Evolutionary conservation across 2,113 vertebrate genomes (phyloP).

Genomic region (Channa maculata): DNA sequence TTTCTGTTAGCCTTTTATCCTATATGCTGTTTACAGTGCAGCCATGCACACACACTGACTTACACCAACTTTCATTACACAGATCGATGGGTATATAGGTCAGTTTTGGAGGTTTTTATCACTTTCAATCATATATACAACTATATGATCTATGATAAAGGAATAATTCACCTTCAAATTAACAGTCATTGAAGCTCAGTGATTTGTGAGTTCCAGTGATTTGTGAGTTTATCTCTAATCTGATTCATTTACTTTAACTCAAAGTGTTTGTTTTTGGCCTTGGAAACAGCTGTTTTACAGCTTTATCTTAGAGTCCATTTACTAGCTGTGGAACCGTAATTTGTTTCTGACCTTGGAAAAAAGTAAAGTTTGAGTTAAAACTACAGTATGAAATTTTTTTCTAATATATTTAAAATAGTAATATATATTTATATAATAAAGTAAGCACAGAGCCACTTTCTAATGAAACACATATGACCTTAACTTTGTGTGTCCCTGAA

Average conservation of each 20-base stretch:
- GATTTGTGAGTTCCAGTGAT: neutral
- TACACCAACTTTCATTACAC: constrained; percentile 12
- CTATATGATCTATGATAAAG: constrained; percentile 8
- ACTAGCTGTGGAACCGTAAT: neutral
- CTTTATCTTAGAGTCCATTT: too few relatives aligned
- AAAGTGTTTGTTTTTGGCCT: too few relatives aligned
- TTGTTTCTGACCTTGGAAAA: neutral
- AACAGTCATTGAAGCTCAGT: neutral
- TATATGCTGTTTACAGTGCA: neutral
- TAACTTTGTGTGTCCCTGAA: too few relatives aligned
- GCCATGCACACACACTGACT: constrained; percentile 28
- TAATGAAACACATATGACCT: too few relatives aligned
- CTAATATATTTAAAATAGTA: too few relatives aligned
- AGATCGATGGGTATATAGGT: constrained; percentile 46
- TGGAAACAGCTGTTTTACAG: too few relatives aligned
- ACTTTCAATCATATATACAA: constrained; percentile 26
- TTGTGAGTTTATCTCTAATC: neutral
- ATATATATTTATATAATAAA: too few relatives aligned
- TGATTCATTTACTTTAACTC: neutral
- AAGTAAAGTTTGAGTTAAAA: too few relatives aligned
- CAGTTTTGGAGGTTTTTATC: constrained; percentile 56
- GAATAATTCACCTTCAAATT: neutral
- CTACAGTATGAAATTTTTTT: too few relatives aligned
- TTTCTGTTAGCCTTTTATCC: neutral
- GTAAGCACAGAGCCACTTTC: too few relatives aligned